phyloP scores from a whole-genome alignment of 2,113 vertebrate species.

The Phalacrocorax pelagicus region DNA sequence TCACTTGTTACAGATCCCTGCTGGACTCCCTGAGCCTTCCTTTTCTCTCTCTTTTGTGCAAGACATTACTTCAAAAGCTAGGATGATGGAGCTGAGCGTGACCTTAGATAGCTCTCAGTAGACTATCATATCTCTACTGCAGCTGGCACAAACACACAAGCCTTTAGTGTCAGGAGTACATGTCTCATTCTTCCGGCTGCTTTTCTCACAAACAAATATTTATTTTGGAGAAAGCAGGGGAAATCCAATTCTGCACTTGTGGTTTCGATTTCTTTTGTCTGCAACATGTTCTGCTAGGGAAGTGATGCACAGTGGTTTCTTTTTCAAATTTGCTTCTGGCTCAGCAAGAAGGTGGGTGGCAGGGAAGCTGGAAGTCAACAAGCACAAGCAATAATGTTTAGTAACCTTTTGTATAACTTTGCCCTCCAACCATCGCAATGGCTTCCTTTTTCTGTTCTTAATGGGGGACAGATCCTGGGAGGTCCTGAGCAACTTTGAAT shows the following conservation, averaged over 20 bases:
- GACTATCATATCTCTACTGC: neutral
- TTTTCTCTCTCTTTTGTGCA: neutral
- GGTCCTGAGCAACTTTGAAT: neutral
- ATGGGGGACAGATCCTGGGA: neutral
- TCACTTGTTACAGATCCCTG: neutral
- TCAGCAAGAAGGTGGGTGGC: slow-evolving; percentile 52
- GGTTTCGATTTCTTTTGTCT: slow-evolving; percentile 61
- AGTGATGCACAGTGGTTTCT: slow-evolving; percentile 63
- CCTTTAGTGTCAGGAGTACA: slow-evolving; percentile 23
- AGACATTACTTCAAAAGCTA: neutral
- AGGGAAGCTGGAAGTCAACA: slow-evolving; percentile 49
- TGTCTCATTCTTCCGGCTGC: slow-evolving; percentile 47
- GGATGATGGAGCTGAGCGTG: neutral
- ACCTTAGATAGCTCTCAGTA: slow-evolving; percentile 5
- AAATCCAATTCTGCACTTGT: slow-evolving; percentile 66
- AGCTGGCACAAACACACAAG: slow-evolving; percentile 13
- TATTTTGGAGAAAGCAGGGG: slow-evolving; percentile 68
- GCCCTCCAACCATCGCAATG: neutral
- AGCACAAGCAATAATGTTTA: slow-evolving; percentile 23
- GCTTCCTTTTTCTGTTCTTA: slow-evolving; percentile 17
- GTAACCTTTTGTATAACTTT: slow-evolving; percentile 30
- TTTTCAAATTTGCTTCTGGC: slow-evolving; percentile 65
- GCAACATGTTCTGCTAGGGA: slow-evolving; percentile 60
- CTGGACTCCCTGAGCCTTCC: neutral
- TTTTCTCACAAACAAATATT: slow-evolving; percentile 65